A percentile compares a stretch with the other conserved stretches of the same genome.
These are phyloP conservation scores for Cololabis saira DNA, from an alignment of 2,113 vertebrate species.

Conservation along the genomic window DNA sequence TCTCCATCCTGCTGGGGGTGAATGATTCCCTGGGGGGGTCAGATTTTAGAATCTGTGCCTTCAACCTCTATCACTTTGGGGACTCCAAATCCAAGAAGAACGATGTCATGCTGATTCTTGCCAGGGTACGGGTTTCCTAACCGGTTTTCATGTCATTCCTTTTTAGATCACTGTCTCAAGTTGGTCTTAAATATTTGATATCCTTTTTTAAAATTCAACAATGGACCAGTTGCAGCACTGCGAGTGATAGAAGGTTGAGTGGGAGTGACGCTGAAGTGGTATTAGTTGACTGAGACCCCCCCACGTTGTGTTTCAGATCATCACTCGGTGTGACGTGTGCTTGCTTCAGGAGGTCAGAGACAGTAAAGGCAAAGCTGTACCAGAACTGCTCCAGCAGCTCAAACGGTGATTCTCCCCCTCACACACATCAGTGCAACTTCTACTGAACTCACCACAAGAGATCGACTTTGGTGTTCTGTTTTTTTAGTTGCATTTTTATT, in stretches of 20 bases:
- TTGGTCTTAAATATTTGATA: too few relatives aligned
- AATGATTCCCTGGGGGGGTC: constrained; percentile 12
- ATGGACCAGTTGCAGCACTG: too few relatives aligned
- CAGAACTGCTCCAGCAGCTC: constrained; percentile 50
- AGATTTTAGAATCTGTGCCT: constrained; percentile 74
- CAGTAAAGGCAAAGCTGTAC: constrained; percentile 62
- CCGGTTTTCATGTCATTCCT: too few relatives aligned
- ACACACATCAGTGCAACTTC: constrained; percentile 17
- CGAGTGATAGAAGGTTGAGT: too few relatives aligned
- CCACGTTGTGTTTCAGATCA: constrained; percentile 71
- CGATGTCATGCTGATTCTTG: constrained; percentile 63
- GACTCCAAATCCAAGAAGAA: constrained; percentile 74
- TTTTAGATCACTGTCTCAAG: too few relatives aligned
- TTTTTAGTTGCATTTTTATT: too few relatives aligned
- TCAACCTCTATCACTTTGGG: constrained; percentile 80
- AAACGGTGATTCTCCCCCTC: constrained; percentile 56
- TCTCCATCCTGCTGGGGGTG: constrained; percentile 39
- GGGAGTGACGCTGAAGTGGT: too few relatives aligned
- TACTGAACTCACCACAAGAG: too few relatives aligned
- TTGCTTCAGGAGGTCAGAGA: constrained; percentile 84
- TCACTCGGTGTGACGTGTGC: constrained; percentile 78
- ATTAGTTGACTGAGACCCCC: too few relatives aligned
- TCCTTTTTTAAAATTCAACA: too few relatives aligned
- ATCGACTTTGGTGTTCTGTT: too few relatives aligned
- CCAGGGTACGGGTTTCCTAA: constrained; percentile 56